Base-by-base conservation (phyloP, 2,113 vertebrate species). In the Propithecus coquereli region DNA sequence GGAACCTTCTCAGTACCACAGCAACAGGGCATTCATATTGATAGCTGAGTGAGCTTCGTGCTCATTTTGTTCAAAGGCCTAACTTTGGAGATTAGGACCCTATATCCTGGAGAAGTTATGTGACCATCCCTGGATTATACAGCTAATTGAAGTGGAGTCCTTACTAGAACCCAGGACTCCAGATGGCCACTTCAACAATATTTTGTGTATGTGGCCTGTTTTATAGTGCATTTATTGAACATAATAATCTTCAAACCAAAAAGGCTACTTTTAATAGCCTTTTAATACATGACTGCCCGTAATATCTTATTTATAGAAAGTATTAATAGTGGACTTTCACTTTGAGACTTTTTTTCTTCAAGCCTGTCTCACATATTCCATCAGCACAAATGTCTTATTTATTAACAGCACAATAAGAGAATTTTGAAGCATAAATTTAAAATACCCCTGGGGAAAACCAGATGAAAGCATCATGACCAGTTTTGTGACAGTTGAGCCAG, bases 401-500 rank as follows among this genome's bases (percentile, higher is more conserved):
- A 92, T 83, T 89, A 88, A 88, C 94, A 96, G 61, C 32, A 20
- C 3, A 91, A 66, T 80, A 77, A 32, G 5, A 90, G 63, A 94
- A 84, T 93, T 45, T 94, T 92, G 2, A 88, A 94, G 66, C 66
- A 59, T 0, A 27, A 90, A 73, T 92, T 96, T 76, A 1, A 92
- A 95, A 47, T 94, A 20, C 18, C 34, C 23, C 23, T 90, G 45
- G 61, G 34, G 92, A 6, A 13, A 68, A 50, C 17, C 37, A 86
- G 87, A 96, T 91, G 23, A 96, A 96, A 94, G 52, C n/a, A 32
- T 95, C 25, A 93, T n/a, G 7, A 73, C 23, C 45, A 43, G 23
- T 34, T n/a, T 92, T 84, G 73, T 37, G 80, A 89, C 10, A 94
- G 65, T 3, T 14, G 23, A 73, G 40, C 17, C 6, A 96, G 89